phyloP scores from a whole-genome alignment of 2,113 vertebrate genomes.

The Martes martes region DNA sequence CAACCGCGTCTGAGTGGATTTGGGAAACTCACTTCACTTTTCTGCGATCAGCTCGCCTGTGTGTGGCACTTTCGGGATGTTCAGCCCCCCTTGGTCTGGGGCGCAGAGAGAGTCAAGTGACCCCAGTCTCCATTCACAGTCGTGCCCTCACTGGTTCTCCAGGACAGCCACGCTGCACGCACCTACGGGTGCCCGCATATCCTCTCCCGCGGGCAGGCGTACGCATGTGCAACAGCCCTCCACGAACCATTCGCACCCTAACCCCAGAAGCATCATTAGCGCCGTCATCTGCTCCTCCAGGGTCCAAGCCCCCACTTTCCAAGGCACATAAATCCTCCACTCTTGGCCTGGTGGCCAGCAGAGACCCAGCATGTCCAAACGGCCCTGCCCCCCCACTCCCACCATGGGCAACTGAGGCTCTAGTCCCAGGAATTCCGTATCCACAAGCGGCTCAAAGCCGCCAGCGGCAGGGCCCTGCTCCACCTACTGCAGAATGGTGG shows the following conservation, averaged over 20 bases:
- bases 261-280: rapidly evolving
- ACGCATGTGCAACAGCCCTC: rapidly evolving
- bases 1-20: rapidly evolving
- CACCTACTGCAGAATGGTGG: rapidly evolving
- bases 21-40: not conserved
- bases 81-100: not conserved
- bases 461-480: rapidly evolving
- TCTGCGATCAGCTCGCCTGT: not conserved
- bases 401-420: rapidly evolving
- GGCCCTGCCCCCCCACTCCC: no score
- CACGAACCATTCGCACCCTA: rapidly evolving
- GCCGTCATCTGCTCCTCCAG: rapidly evolving
- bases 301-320: not conserved
- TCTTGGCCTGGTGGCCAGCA: not conserved
- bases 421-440: no score
- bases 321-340: not conserved
- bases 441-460: not conserved
- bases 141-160: not conserved
- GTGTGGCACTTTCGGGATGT: not conserved
- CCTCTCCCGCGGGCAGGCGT: rapidly evolving
- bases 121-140: no score
- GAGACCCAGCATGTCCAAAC: not conserved
- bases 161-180: rapidly evolving
- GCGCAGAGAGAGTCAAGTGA: no score
- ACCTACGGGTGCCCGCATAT: rapidly evolving